A percentile compares a stretch with the other conserved stretches of the same genome.
These are phyloP conservation scores for Pollenia labialis DNA, from an alignment of 2,888 invertebrate species.

Conservation along the genomic window DNA sequence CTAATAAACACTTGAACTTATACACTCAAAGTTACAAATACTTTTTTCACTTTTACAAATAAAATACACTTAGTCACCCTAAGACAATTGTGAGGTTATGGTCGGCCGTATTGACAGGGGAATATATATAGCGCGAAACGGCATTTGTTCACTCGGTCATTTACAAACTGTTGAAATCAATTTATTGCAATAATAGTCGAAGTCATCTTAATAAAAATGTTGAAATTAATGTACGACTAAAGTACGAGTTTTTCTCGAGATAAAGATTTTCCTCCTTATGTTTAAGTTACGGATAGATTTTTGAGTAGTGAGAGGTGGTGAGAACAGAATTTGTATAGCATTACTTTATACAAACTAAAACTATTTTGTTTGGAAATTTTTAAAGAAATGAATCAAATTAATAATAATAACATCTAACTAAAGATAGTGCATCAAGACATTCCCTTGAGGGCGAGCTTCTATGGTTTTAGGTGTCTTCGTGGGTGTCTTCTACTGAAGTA, in stretches of 20 bases:
- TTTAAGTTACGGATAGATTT: background rate
- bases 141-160: background rate
- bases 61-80: too few species aligned
- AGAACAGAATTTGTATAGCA: background rate
- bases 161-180: slow-evolving; percentile 36
- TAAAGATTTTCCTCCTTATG: slow-evolving; percentile 10
- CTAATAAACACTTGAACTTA: slow-evolving; percentile 54
- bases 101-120: background rate
- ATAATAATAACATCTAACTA: too few species aligned
- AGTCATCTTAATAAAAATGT: slow-evolving; percentile 55
- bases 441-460: too few species aligned
- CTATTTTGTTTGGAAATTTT: too few species aligned
- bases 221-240: slow-evolving; percentile 50
- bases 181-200: slow-evolving; percentile 48
- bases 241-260: slow-evolving; percentile 13
- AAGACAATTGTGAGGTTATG: slow-evolving; percentile 14
- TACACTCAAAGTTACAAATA: background rate
- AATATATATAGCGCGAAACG: background rate
- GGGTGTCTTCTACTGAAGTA: too few species aligned
- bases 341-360: too few species aligned
- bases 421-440: too few species aligned
- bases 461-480: too few species aligned
- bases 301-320: background rate
- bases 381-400: too few species aligned
- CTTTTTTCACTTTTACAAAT: too few species aligned